Evolutionary conservation across 2,797 vertebrate species (phyloP).

Genomic region (Alectoris magna): DNA sequence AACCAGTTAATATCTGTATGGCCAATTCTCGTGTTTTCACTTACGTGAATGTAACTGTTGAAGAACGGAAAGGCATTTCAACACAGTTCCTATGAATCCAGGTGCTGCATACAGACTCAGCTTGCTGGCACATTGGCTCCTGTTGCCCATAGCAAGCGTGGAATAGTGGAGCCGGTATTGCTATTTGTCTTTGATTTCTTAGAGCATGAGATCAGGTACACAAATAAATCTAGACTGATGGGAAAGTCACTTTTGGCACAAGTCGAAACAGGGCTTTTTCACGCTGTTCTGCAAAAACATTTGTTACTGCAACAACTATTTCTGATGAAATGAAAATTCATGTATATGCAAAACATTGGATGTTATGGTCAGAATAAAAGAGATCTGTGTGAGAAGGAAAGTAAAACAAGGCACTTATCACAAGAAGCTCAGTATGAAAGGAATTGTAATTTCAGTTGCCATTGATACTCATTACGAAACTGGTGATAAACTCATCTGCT

Average conservation of each 20-base stretch:
- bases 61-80: background rate
- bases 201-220: background rate
- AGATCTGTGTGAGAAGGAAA: background rate
- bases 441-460: conserved; percentile 54
- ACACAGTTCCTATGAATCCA: background rate
- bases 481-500: conserved; percentile 64
- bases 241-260: background rate
- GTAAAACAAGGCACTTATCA: conserved; percentile 39
- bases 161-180: background rate
- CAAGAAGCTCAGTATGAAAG: conserved; percentile 61
- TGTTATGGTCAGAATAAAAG: background rate
- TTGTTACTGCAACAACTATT: background rate
- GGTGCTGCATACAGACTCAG: background rate
- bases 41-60: rapidly evolving
- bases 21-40: background rate
- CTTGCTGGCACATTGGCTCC: background rate
- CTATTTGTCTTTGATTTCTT: background rate
- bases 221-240: background rate
- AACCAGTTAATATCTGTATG: background rate
- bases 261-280: background rate
- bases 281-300: background rate
- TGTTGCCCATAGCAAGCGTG: background rate
- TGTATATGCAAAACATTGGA: background rate
- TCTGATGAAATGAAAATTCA: background rate
- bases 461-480: conserved; percentile 62